These are phyloP conservation scores for Contarinia nasturtii DNA, from an alignment of 1,140 invertebrate species.

Conservation along the genomic window DNA sequence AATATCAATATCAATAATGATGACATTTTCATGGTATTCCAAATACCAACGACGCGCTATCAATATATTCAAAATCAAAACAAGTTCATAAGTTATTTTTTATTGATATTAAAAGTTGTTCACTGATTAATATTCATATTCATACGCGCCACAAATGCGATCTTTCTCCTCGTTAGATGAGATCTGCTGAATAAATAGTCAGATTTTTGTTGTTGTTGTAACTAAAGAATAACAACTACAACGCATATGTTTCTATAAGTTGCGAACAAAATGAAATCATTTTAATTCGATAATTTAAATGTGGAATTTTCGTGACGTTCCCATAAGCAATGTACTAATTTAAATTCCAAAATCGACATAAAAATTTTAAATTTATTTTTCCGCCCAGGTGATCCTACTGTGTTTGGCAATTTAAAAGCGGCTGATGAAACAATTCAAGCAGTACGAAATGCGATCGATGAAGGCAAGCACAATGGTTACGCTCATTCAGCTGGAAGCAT, in stretches of 20 bases:
- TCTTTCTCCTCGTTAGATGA: neutral
- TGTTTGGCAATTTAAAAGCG: conserved; percentile 1
- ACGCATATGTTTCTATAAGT: neutral
- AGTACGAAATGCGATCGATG: neutral
- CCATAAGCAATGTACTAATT: neutral
- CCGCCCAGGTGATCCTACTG: neutral
- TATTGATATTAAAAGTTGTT: no score
- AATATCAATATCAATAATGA: no score
- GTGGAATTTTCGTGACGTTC: neutral
- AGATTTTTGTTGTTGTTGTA: neutral
- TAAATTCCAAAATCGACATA: neutral
- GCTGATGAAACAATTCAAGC: neutral
- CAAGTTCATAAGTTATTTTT: no score
- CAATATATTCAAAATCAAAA: no score
- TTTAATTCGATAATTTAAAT: neutral
- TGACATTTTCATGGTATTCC: no score
- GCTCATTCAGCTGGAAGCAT: neutral
- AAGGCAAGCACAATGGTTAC: conserved; percentile 1
- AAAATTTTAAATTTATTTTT: neutral
- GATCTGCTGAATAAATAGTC: neutral
- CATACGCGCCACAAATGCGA: no score
- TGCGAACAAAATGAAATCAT: neutral
- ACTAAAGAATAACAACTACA: neutral
- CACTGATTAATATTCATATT: no score
- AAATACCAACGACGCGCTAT: no score